These are phyloP conservation scores for Ennomos fuscantarius DNA, from an alignment of 2,888 invertebrate genomes.

Conservation along the genomic window DNA sequence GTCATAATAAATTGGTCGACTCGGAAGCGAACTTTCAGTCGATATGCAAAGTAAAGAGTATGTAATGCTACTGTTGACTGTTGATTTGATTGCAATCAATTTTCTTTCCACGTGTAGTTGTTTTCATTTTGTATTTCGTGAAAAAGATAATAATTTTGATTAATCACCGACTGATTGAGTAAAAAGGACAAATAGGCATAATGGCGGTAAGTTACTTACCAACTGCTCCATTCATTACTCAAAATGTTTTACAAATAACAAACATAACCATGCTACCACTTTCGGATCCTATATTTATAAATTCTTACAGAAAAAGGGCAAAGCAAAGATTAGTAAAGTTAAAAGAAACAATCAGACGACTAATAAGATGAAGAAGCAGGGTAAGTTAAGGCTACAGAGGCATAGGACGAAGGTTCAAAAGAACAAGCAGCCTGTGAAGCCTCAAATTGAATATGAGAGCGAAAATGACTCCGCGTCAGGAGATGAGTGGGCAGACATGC, in stretches of 20 bases:
- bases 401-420: constrained; percentile 70
- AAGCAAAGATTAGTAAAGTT: constrained; percentile 81
- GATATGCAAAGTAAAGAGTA: too few relatives aligned
- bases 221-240: background rate
- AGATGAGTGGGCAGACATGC: constrained; percentile 85
- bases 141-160: background rate
- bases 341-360: constrained; percentile 85
- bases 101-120: constrained; percentile 51
- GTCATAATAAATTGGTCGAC: too few relatives aligned
- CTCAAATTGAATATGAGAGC: constrained; percentile 69
- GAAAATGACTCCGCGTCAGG: constrained; percentile 78
- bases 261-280: constrained; percentile 25
- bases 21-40: too few relatives aligned
- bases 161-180: background rate
- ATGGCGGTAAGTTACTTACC: constrained; percentile 67
- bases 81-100: constrained; percentile 37
- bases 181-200: constrained; percentile 31
- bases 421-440: constrained; percentile 60
- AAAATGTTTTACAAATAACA: background rate
- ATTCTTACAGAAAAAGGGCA: constrained; percentile 78
- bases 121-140: constrained; percentile 21
- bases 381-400: constrained; percentile 78
- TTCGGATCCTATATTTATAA: constrained; percentile 11
- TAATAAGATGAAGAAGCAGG: constrained; percentile 84
- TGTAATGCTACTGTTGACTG: too few relatives aligned